A percentile compares a stretch with the other conserved stretches of the same genome.
phyloP scores from a whole-genome alignment of 2,113 vertebrate genomes.

The Australoheros scitulus region DNA sequence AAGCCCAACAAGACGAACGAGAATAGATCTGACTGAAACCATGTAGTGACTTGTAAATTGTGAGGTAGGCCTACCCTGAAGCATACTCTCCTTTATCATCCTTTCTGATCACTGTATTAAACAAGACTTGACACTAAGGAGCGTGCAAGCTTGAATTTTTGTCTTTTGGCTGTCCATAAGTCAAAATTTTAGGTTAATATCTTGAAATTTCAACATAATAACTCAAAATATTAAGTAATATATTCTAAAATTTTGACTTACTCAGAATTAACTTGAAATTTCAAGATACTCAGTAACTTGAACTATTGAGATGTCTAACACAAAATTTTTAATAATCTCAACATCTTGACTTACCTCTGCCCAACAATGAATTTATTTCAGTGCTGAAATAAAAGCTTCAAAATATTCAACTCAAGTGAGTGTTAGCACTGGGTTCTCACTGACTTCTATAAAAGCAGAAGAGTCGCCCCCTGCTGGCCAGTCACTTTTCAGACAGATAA shows the following conservation, averaged over 20 bases:
- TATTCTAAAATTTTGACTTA: not conserved
- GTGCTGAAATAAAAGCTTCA: not conserved
- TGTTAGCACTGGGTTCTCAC: not conserved
- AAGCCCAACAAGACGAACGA: not conserved
- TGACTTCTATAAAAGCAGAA: not conserved
- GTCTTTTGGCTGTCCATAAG: too few relatives aligned
- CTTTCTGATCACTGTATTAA: not conserved
- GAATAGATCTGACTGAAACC: not conserved
- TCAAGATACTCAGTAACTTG: not conserved
- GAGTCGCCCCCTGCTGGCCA: not conserved
- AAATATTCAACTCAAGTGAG: not conserved
- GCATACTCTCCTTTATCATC: not conserved
- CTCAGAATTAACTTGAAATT: not conserved
- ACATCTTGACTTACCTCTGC: not conserved
- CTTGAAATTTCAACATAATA: too few relatives aligned
- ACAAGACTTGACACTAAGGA: not conserved
- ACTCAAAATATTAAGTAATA: too few relatives aligned
- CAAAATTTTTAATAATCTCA: not conserved
- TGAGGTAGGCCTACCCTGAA: not conserved
- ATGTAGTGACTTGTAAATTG: not conserved
- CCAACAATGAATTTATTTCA: not conserved
- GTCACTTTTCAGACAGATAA: not conserved
- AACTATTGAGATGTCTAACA: not conserved
- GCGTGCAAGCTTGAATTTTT: not conserved
- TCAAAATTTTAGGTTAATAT: too few relatives aligned